A percentile compares a stretch with the other conserved stretches of the same genome.
phyloP scores from a whole-genome alignment of 2,113 vertebrate species.

The Etia nguti region DNA sequence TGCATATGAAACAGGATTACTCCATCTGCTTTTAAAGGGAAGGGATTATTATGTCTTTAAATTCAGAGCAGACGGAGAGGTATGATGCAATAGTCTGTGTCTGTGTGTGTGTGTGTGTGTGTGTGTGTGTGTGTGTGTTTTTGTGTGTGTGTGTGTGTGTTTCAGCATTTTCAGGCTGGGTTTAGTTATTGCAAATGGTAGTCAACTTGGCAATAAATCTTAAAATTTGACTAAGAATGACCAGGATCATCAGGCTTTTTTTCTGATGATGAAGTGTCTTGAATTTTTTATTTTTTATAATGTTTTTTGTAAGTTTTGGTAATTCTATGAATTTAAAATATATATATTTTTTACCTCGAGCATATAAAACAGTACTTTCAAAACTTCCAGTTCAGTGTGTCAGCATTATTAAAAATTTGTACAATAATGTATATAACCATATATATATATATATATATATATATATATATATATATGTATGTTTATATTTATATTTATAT shows the following conservation, averaged over 20 bases:
- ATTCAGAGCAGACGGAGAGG: neutral
- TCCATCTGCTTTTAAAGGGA: neutral
- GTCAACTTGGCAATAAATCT: neutral
- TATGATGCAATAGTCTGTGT: neutral
- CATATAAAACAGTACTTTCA: no score
- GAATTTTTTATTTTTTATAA: no score
- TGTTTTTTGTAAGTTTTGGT: no score
- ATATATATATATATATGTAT: no score
- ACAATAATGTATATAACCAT: no score
- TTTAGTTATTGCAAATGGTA: neutral
- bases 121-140: neutral
- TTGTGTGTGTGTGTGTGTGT: neutral
- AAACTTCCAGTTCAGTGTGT: no score
- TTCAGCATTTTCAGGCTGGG: neutral
- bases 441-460: no score
- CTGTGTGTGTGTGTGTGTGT: neutral
- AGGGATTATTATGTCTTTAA: neutral
- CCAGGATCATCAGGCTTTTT: rapidly evolving
- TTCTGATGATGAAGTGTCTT: no score
- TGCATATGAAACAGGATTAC: neutral
- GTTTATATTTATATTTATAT: no score
- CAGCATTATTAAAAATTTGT: no score
- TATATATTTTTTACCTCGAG: no score
- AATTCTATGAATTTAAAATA: no score
- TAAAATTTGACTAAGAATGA: neutral